A percentile compares a stretch with the other conserved stretches of the same genome.
Evolutionary conservation across 2,113 vertebrate species (phyloP).

Genomic region (Tragelaphus strepsiceros): DNA sequence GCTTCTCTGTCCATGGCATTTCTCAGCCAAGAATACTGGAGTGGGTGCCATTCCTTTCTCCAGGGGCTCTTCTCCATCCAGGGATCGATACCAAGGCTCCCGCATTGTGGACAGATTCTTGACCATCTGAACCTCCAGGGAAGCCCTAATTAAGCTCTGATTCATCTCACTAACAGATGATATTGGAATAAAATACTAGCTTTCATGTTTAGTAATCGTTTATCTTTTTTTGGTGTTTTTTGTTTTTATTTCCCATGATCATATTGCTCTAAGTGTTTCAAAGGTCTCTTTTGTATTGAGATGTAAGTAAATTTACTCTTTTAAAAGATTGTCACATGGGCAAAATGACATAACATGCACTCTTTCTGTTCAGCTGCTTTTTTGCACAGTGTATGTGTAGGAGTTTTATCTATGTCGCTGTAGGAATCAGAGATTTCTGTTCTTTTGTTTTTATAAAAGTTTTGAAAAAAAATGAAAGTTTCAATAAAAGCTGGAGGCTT

Average conservation of each 20-base stretch:
- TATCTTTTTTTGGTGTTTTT: neutral
- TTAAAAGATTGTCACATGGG: neutral
- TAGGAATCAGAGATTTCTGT: neutral
- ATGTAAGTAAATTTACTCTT: neutral
- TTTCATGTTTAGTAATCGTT: neutral
- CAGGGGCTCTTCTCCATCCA: neutral
- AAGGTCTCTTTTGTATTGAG: neutral
- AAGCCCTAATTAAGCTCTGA: neutral
- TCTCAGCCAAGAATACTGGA: neutral
- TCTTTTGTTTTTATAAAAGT: neutral
- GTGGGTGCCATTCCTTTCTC: neutral
- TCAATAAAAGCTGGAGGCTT: neutral
- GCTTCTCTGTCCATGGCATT: neutral
- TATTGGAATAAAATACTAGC: neutral
- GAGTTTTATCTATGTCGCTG: neutral
- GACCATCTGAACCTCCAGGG: neutral
- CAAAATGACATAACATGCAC: rapidly evolving
- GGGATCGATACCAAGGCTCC: neutral
- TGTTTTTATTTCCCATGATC: neutral
- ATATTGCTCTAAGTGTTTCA: neutral
- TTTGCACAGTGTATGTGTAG: neutral
- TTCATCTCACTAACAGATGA: neutral
- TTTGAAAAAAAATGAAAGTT: neutral
- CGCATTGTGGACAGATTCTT: neutral
- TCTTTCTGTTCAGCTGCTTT: neutral